Evolutionary conservation across 2,888 invertebrate genomes (phyloP).

Genomic region (Nymphalis c-album): DNA sequence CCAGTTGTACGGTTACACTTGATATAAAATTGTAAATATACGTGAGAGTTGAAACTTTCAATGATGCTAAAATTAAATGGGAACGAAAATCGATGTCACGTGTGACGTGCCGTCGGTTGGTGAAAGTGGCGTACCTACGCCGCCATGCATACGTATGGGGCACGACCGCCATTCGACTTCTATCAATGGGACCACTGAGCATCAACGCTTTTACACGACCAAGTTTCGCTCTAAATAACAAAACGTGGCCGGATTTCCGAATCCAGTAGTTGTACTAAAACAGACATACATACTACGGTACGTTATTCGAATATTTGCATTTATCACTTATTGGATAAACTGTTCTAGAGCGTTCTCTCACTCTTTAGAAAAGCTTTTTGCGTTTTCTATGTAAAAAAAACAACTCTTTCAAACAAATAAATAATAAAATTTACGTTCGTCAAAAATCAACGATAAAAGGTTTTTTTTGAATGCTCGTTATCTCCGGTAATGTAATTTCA

Average conservation of each 20-base stretch:
- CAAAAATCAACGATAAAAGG: too few relatives aligned
- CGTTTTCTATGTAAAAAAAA: too few relatives aligned
- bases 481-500: too few relatives aligned
- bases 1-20: not conserved
- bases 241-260: conserved; percentile 75
- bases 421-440: too few relatives aligned
- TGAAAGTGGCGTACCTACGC: conserved; percentile 62
- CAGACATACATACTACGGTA: conserved; percentile 21
- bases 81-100: conserved; percentile 65
- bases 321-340: too few relatives aligned
- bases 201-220: conserved; percentile 64
- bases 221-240: conserved; percentile 72
- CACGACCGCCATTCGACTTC: conserved; percentile 60
- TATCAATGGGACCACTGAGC: conserved; percentile 69
- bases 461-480: too few relatives aligned
- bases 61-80: conserved; percentile 38
- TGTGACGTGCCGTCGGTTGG: conserved; percentile 58
- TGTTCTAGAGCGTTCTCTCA: too few relatives aligned
- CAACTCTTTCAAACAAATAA: too few relatives aligned
- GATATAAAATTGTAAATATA: conserved; percentile 12
- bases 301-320: not conserved
- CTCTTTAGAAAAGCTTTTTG: too few relatives aligned
- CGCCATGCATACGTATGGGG: conserved; percentile 48
- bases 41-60: conserved; percentile 25
- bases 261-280: conserved; percentile 33